Conservation (phyloP, 2,797 vertebrate species). For the Gorsachius magnificus region DNA sequence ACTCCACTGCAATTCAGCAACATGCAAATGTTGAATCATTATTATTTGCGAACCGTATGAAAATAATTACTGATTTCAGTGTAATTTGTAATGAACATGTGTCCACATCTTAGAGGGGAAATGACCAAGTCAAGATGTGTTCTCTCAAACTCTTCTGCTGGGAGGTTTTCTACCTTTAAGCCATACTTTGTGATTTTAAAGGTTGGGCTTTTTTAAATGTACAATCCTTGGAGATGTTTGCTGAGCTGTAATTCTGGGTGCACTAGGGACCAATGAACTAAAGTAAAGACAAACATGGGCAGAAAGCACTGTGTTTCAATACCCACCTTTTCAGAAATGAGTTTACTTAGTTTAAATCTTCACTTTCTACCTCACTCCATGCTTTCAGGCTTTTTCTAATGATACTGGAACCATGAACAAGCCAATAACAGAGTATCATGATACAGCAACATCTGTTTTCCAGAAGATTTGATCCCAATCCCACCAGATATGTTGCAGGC, state of each 20-base stretch:
- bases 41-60: slow-evolving; percentile 43
- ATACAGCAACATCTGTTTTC: neutral
- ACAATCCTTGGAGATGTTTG: slow-evolving; percentile 40
- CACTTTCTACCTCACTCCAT: neutral
- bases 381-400: neutral
- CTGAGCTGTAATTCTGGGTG: slow-evolving; percentile 45
- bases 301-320: slow-evolving; percentile 31
- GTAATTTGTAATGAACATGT: slow-evolving; percentile 7
- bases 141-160: neutral
- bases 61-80: slow-evolving; percentile 52
- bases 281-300: slow-evolving; percentile 32
- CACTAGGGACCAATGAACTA: slow-evolving; percentile 46
- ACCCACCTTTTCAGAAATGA: neutral
- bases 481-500: neutral
- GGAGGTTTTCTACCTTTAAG: neutral
- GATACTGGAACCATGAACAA: neutral
- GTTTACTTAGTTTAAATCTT: neutral
- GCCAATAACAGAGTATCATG: neutral
- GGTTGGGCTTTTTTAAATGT: neutral
- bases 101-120: neutral
- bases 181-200: neutral
- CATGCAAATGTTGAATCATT: slow-evolving; percentile 41
- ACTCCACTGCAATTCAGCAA: slow-evolving; percentile 29
- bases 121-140: neutral
- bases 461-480: neutral